A percentile compares a stretch with the other conserved stretches of the same genome.
Conservation (phyloP, 2,113 vertebrate genomes). For the Takifugu flavidus region DNA sequence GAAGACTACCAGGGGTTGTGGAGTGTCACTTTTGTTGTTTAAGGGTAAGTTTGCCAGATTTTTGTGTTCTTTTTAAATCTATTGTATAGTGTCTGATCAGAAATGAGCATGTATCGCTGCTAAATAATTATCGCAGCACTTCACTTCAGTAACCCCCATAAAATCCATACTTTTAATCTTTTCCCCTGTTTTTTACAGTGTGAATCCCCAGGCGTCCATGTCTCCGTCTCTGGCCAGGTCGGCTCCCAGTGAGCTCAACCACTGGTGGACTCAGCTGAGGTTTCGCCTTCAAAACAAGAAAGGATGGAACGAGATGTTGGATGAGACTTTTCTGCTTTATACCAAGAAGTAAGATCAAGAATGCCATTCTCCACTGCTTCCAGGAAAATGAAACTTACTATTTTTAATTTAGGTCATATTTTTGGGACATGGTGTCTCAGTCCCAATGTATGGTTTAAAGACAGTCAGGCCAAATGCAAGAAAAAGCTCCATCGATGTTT, state of each 20-base stretch:
- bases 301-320: slow-evolving; percentile 78
- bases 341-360: slow-evolving; percentile 61
- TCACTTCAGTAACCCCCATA: no score
- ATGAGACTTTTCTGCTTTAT: slow-evolving; percentile 74
- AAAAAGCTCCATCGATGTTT: no score
- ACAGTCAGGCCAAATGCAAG: no score
- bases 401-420: no score
- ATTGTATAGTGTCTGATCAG: neutral
- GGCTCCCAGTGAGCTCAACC: slow-evolving; percentile 72
- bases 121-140: no score
- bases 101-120: no score
- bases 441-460: no score
- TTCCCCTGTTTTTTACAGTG: slow-evolving; percentile 16
- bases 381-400: no score
- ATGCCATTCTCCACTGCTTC: neutral
- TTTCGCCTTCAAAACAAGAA: slow-evolving; percentile 77
- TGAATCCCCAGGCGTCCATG: slow-evolving; percentile 49
- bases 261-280: slow-evolving; percentile 76
- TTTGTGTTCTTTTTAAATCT: neutral
- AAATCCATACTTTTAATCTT: neutral
- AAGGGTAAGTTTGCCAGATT: slow-evolving; percentile 39
- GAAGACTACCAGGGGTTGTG: slow-evolving; percentile 14
- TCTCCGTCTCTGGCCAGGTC: slow-evolving; percentile 67
- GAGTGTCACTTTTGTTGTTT: slow-evolving; percentile 21
- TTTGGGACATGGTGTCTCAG: no score